Evolutionary conservation across 2,888 invertebrate species (phyloP), one percentile per base, ranked within the genome.

Genomic region (Teleogryllus oceanicus): DNA sequence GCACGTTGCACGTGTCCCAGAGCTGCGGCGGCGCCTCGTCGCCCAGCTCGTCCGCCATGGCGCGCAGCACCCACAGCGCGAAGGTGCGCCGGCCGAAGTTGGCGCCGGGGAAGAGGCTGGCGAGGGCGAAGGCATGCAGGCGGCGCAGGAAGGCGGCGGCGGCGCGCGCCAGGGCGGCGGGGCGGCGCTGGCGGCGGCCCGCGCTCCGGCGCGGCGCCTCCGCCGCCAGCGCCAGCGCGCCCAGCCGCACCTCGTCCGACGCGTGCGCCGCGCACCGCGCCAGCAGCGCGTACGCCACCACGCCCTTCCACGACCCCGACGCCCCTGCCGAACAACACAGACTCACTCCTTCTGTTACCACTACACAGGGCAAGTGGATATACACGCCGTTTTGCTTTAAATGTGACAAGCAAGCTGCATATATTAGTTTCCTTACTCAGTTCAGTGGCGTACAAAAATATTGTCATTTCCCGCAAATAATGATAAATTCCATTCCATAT

Each of bases 11-110:
- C 13, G 79, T 24, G 16, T 16, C 20, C 80, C 81, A 81, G 37
- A 78, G 50, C 5, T 50, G 50, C 8, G 80, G 80, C 18, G 75
- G n/a, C 21, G 78, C 37, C 20, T 79, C 77, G 51, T 79, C 79
- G 20, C 79, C 80, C n/a, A 86, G 80, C 50, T 85, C 82, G 51
- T 86, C 85, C 82, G 84, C 83, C 81, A 84, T 83, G 12, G 86
- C 80, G 13, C 86, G 86, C 16, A 93, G 85, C 78, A 82, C 80
- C 80, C 91, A 90, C 80, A 94, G 84, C 11, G 91, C 90, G 4
- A 90, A 88, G 77, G 88, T 87, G 49, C 92, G 88, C 2, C 93
- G 87, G 62, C 89, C 89, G 84, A 91, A 92, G 84, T 92, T 92
- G 1, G 92, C 91, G 0, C 91, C 92, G 2, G 87, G 87, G 81